These are phyloP conservation scores for Galbula dea DNA, from an alignment of 2,113 vertebrate species.

Conservation along the genomic window DNA sequence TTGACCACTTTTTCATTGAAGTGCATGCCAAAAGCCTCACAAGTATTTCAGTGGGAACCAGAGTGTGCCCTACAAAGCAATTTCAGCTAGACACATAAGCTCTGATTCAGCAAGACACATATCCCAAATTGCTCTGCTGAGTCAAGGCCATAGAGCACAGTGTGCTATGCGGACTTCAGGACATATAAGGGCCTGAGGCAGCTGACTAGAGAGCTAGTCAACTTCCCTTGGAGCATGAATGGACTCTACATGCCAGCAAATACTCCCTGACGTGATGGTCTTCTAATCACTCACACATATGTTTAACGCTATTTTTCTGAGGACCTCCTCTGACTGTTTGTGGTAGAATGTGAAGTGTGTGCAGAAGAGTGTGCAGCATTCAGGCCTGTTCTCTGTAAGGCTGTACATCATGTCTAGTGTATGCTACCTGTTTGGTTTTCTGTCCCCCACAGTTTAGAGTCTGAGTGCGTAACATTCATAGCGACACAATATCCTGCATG, in stretches of 20 bases:
- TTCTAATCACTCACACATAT: not conserved
- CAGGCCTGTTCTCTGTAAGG: rapidly evolving
- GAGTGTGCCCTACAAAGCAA: not conserved
- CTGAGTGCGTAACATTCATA: not conserved
- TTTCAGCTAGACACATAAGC: not conserved
- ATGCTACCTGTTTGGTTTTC: not conserved
- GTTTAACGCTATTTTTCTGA: not conserved
- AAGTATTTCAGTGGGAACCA: not conserved
- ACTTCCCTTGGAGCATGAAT: not conserved
- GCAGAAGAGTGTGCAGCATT: not conserved
- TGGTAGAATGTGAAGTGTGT: not conserved
- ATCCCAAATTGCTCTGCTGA: not conserved
- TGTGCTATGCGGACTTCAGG: not conserved
- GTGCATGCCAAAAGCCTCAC: not conserved
- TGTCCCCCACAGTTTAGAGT: not conserved
- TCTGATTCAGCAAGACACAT: constrained; percentile 5
- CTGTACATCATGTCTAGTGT: not conserved
- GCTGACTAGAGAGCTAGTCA: not conserved
- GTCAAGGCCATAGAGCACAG: not conserved
- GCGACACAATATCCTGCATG: not conserved
- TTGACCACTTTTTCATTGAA: not conserved
- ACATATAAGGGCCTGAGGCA: not conserved
- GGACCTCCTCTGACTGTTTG: not conserved
- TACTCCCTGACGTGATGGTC: not conserved
- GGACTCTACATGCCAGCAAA: not conserved